These are phyloP conservation scores for Ibidorhyncha struthersii DNA, from an alignment of 2,113 vertebrate species.

Conservation along the genomic window DNA sequence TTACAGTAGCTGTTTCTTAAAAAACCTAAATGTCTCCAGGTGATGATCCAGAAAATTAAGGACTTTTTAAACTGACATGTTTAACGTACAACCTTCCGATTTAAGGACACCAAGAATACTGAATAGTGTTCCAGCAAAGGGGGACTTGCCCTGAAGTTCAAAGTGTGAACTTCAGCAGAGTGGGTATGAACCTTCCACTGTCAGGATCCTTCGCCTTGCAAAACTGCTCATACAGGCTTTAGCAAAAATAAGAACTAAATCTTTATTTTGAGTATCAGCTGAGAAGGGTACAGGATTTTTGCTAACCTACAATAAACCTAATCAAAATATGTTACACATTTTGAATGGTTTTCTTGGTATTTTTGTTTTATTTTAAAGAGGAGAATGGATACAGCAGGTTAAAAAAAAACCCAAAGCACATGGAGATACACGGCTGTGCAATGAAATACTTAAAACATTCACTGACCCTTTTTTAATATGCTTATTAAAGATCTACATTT, in stretches of 20 bases:
- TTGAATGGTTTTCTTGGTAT: neutral
- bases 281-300: neutral
- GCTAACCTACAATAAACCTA: neutral
- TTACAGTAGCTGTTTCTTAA: neutral
- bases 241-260: neutral
- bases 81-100: neutral
- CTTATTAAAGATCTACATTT: neutral
- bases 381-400: neutral
- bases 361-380: neutral
- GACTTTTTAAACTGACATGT: neutral
- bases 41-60: neutral
- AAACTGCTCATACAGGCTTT: neutral
- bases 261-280: neutral
- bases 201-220: neutral
- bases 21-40: neutral
- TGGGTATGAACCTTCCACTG: neutral
- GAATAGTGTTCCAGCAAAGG: neutral
- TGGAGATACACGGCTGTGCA: neutral
- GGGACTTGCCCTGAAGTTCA: neutral
- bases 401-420: neutral
- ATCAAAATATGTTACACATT: neutral
- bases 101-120: neutral
- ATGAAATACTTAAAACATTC: neutral
- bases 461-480: neutral
- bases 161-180: neutral